Conservation (phyloP, 1,140 invertebrate species). For the Eueides isabella region DNA sequence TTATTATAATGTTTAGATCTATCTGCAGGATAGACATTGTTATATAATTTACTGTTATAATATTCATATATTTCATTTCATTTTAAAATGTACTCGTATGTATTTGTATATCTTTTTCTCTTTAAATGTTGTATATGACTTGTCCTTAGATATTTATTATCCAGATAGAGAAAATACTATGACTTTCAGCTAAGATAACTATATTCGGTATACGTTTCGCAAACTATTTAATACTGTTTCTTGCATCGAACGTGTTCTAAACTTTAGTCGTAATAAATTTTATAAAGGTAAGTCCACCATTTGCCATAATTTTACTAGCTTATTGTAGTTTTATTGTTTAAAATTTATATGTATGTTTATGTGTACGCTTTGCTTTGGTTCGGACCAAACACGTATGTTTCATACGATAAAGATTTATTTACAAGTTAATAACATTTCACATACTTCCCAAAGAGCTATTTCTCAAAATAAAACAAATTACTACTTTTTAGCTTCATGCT, state of each 20-base stretch:
- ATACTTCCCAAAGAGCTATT: too few relatives aligned
- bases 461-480: too few relatives aligned
- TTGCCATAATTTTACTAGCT: neutral
- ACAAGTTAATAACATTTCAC: too few relatives aligned
- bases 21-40: too few relatives aligned
- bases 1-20: too few relatives aligned
- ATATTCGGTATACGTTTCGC: neutral
- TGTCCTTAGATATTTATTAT: neutral
- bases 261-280: neutral
- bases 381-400: neutral
- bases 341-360: neutral
- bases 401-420: neutral
- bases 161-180: neutral
- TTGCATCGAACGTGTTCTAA: neutral
- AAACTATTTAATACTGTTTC: neutral
- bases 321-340: conserved; percentile 1
- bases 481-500: too few relatives aligned
- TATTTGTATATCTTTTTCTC: too few relatives aligned
- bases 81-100: too few relatives aligned
- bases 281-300: neutral
- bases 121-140: neutral
- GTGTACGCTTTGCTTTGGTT: neutral
- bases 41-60: too few relatives aligned
- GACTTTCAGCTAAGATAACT: neutral
- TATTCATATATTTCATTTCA: too few relatives aligned